Conservation (phyloP, 2,888 invertebrate species). For the Empis livida region DNA sequence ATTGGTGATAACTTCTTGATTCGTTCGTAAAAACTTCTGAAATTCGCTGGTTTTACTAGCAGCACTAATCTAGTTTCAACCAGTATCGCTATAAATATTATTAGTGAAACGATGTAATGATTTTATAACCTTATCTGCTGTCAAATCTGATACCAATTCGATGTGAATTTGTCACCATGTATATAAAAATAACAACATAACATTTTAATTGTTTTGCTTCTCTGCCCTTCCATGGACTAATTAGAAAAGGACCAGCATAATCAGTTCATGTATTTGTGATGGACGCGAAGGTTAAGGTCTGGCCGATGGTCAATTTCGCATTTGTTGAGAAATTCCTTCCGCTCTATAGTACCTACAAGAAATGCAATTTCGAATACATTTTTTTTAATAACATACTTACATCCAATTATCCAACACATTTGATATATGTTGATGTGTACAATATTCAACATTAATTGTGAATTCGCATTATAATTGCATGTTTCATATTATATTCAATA, state of each 20-base stretch:
- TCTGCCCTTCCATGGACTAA: constrained; percentile 5
- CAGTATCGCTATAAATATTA: constrained; percentile 16
- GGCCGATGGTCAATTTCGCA: not conserved
- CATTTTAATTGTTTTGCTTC: constrained; percentile 11
- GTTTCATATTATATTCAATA: too few relatives aligned
- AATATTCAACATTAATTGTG: not conserved
- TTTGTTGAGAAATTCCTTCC: not conserved
- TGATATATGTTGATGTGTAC: not conserved
- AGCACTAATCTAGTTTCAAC: constrained; percentile 18
- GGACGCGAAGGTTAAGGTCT: not conserved
- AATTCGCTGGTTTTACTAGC: constrained; percentile 8
- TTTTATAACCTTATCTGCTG: constrained; percentile 14
- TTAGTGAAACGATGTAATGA: constrained; percentile 13
- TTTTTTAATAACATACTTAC: not conserved
- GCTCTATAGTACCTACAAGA: not conserved
- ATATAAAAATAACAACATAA: constrained; percentile 14
- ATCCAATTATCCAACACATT: not conserved
- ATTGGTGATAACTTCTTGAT: constrained; percentile 16
- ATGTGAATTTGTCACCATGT: constrained; percentile 7
- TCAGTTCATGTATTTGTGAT: constrained; percentile 7
- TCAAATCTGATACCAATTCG: not conserved
- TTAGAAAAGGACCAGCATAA: constrained; percentile 8
- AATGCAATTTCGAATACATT: not conserved
- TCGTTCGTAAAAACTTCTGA: not conserved
- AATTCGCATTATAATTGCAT: not conserved